Conservation (phyloP, 2,888 invertebrate species). For the Panopea generosa region DNA sequence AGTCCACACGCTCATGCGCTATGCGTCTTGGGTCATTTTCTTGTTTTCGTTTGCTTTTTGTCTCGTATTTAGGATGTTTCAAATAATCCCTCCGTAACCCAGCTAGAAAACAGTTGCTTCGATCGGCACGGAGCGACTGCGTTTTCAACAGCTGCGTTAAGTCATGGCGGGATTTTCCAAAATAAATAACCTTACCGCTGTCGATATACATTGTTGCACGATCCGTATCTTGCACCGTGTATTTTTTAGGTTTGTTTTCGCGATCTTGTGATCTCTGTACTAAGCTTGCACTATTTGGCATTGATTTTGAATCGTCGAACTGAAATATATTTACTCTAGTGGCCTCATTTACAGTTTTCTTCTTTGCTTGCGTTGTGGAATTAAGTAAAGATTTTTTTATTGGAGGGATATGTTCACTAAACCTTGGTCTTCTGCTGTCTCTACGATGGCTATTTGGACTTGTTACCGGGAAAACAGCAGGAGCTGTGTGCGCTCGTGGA, state of each 20-base stretch:
- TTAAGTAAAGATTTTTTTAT: not conserved
- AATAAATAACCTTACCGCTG: constrained; percentile 70
- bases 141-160: constrained; percentile 61
- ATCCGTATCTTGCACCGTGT: constrained; percentile 60
- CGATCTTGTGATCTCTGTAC: constrained; percentile 16
- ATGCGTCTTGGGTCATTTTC: constrained; percentile 55
- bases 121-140: constrained; percentile 50
- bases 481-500: constrained; percentile 57
- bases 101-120: constrained; percentile 67
- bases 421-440: constrained; percentile 12
- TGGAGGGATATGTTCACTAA: not conserved
- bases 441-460: constrained; percentile 33
- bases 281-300: constrained; percentile 20
- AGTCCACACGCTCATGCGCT: constrained; percentile 67
- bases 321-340: constrained; percentile 54
- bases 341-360: constrained; percentile 19
- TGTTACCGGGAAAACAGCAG: constrained; percentile 64
- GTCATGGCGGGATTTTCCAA: constrained; percentile 68
- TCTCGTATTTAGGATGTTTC: constrained; percentile 66
- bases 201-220: constrained; percentile 70
- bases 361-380: not conserved
- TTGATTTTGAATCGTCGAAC: constrained; percentile 57
- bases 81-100: constrained; percentile 72
- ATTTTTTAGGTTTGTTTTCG: constrained; percentile 58
- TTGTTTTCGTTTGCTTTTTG: not conserved